Evolutionary conservation across 1,140 invertebrate species (phyloP).

Genomic region (Microplitis demolitor): DNA sequence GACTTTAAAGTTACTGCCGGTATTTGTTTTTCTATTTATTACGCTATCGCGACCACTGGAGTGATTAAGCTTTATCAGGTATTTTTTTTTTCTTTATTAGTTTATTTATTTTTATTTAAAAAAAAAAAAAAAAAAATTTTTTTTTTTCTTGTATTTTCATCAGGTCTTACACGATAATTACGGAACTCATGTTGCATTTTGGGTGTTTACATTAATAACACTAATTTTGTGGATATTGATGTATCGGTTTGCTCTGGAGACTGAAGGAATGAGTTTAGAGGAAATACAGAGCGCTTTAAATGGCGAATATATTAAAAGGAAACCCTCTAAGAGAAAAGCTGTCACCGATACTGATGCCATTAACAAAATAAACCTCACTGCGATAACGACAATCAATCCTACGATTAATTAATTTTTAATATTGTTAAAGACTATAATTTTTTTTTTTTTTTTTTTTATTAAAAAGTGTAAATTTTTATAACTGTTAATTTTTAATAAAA

Average conservation of each 20-base stretch:
- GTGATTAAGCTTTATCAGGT: conserved; percentile 59
- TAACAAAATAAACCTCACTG: not conserved
- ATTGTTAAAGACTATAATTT: no score
- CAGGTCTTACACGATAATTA: conserved; percentile 53
- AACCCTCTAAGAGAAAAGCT: not conserved
- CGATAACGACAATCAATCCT: no score
- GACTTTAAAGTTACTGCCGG: conserved; percentile 58
- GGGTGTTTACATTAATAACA: conserved; percentile 64
- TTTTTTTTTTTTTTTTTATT: no score
- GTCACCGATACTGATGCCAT: not conserved
- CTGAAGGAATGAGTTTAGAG: conserved; percentile 68
- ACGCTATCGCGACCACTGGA: conserved; percentile 48
- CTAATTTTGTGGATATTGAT: conserved; percentile 63
- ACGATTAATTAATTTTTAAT: no score
- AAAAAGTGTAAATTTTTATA: no score
- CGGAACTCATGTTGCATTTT: conserved; percentile 64
- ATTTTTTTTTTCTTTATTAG: conserved; percentile 7
- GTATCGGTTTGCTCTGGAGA: conserved; percentile 68
- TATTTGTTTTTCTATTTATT: conserved; percentile 53
- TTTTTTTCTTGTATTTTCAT: conserved; percentile 22
- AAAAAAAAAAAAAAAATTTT: not conserved
- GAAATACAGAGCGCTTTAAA: conserved; percentile 57
- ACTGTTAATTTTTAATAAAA: no score
- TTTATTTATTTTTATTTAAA: not conserved
- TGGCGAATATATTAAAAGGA: not conserved